Percentiles rank a stretch among this genome's conserved stretches.
Evolutionary conservation across 2,797 vertebrate genomes (phyloP).

Genomic region (Brachyalestes nurse): DNA sequence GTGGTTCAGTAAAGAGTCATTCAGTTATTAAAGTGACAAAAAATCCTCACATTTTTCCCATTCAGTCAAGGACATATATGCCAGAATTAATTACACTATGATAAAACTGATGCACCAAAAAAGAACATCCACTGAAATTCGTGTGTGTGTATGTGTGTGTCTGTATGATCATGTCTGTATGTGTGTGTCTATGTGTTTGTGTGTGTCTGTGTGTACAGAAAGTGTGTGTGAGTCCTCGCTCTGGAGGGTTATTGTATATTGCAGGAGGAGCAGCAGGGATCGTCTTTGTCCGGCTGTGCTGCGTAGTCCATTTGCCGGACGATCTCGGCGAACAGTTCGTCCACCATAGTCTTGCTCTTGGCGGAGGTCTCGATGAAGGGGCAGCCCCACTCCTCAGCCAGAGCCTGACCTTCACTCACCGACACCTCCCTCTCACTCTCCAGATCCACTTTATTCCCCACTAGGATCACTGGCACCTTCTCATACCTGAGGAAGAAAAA

Average conservation of each 20-base stretch:
- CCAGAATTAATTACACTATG: slow-evolving; percentile 64
- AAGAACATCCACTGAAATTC: slow-evolving; percentile 62
- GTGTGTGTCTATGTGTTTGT: slow-evolving; percentile 57
- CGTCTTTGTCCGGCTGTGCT: slow-evolving; percentile 97
- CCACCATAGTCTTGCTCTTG: slow-evolving; percentile 99
- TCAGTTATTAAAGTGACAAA: slow-evolving; percentile 72
- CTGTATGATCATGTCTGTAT: slow-evolving; percentile 58
- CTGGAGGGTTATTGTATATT: slow-evolving; percentile 94
- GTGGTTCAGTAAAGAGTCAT: slow-evolving; percentile 56
- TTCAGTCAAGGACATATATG: slow-evolving; percentile 61
- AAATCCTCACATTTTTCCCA: slow-evolving; percentile 63
- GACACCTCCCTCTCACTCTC: slow-evolving; percentile 97
- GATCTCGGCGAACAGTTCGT: slow-evolving; percentile 98
- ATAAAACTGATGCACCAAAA: slow-evolving; percentile 68
- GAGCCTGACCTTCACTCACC: slow-evolving; percentile 89
- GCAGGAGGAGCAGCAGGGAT: slow-evolving; percentile 98
- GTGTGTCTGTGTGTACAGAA: slow-evolving; percentile 59
- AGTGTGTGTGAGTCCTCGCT: slow-evolving; percentile 56
- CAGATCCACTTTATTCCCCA: slow-evolving; percentile 99
- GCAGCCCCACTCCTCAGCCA: slow-evolving; percentile 99
- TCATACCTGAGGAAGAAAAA: slow-evolving; percentile 85
- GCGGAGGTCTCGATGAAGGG: slow-evolving; percentile 99
- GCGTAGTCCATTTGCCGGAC: slow-evolving; percentile 99
- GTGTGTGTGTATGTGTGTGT: slow-evolving; percentile 55
- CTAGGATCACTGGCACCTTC: slow-evolving; percentile 98